A percentile compares a stretch with the other conserved stretches of the same genome.
Evolutionary conservation across 2,113 vertebrate species (phyloP).

Genomic region (Phrynocephalus versicolor): DNA sequence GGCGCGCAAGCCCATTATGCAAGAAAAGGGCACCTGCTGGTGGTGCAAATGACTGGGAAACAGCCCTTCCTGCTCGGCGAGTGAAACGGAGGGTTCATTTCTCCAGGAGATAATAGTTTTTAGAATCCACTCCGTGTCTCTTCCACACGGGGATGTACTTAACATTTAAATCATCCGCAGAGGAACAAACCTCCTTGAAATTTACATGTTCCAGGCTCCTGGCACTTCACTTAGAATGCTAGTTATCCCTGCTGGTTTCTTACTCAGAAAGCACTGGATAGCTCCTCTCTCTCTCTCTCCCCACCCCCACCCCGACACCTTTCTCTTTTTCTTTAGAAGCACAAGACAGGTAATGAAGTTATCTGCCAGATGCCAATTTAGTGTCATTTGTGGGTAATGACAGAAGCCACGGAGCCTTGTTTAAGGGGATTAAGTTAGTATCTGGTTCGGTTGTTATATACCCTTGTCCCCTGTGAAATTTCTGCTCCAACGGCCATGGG

Average conservation of each 20-base stretch:
- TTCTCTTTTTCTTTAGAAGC: conserved; percentile 41
- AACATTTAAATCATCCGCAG: conserved; percentile 82
- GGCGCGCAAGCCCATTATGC: conserved; percentile 85
- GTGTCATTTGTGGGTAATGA: conserved; percentile 44
- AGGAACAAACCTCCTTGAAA: conserved; percentile 75
- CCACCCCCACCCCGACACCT: too few relatives aligned
- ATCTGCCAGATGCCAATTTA: conserved; percentile 52
- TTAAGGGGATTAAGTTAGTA: conserved; percentile 40
- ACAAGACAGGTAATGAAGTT: conserved; percentile 54
- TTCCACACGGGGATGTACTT: conserved; percentile 76
- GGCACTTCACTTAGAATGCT: conserved; percentile 76
- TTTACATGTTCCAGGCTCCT: conserved; percentile 74
- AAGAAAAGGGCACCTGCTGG: conserved; percentile 92
- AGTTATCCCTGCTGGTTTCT: conserved; percentile 55
- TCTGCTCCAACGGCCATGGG: conserved; percentile 15
- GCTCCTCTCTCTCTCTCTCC: background rate
- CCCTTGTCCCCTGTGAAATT: conserved; percentile 14
- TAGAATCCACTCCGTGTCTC: conserved; percentile 77
- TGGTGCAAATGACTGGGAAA: conserved; percentile 88
- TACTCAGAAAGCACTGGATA: conserved; percentile 36
- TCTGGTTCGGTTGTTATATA: background rate
- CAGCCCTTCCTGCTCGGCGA: conserved; percentile 76
- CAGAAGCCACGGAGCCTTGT: conserved; percentile 14
- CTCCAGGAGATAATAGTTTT: conserved; percentile 82
- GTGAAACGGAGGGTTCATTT: conserved; percentile 79